Evolutionary conservation across 2,797 vertebrate species (phyloP).

Genomic region (Hoplostethus atlanticus): DNA sequence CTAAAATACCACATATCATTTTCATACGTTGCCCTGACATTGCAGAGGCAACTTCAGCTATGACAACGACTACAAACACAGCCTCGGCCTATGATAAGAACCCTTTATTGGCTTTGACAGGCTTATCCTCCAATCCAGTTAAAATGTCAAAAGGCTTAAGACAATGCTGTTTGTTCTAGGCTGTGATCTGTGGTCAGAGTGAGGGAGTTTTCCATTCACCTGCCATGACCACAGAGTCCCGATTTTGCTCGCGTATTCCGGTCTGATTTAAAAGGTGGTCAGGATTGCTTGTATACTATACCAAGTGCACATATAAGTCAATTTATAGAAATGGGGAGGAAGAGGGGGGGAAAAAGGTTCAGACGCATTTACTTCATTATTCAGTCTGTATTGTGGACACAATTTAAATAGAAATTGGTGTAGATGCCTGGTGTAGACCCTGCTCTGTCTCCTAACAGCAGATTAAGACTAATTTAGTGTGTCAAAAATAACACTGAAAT

Average conservation of each 20-base stretch:
- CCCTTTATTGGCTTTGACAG: slow-evolving; percentile 56
- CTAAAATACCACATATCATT: slow-evolving; percentile 68
- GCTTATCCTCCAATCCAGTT: slow-evolving; percentile 63
- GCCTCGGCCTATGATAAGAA: slow-evolving; percentile 43
- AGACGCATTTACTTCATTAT: neutral
- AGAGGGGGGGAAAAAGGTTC: neutral
- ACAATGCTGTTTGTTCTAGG: slow-evolving; percentile 25
- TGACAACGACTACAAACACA: slow-evolving; percentile 58
- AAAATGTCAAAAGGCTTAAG: slow-evolving; percentile 72
- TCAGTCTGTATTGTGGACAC: slow-evolving; percentile 17
- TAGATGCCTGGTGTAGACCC: no score
- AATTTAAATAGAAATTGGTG: slow-evolving; percentile 9
- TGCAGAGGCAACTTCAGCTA: slow-evolving; percentile 46
- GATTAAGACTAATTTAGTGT: no score
- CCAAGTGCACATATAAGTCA: neutral
- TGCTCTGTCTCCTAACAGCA: neutral
- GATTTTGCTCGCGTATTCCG: neutral
- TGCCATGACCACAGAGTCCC: slow-evolving; percentile 21
- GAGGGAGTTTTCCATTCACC: slow-evolving; percentile 20
- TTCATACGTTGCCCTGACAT: slow-evolving; percentile 55
- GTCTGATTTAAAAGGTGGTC: slow-evolving; percentile 1
- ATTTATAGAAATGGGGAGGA: slow-evolving; percentile 16
- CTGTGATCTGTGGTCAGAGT: neutral
- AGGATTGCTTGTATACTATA: neutral
- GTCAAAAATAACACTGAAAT: no score